Evolutionary conservation across 2,888 invertebrate species (phyloP), one percentile per base, ranked within the genome.

Genomic region (Lepidocyrtinus sp.): DNA sequence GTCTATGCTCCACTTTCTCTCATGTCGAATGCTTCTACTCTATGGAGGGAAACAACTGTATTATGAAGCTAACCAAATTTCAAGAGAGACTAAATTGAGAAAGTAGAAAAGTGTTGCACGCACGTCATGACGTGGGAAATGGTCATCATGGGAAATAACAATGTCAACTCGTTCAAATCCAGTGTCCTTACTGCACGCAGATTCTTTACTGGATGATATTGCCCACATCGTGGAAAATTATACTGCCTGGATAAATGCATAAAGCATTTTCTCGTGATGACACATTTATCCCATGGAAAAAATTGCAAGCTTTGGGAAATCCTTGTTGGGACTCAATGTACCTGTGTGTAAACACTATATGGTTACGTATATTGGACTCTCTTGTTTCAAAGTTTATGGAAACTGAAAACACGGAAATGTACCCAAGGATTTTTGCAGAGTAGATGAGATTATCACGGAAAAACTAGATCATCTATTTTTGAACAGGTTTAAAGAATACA

Each of bases 41-140:
- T n/a, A 2, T 1, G 22, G 22, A 59, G 21, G 15, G 2, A 50
- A 50, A 50, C 17, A 50, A 1, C 21, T n/a, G 21, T 21, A 21
- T 36, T 36, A 12, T 5, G 59, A 21, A n/a, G n/a, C n/a, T n/a
- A n/a, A n/a, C n/a, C n/a, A n/a, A 19, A 59, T 59, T 19, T 59
- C 59, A 36, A 12, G 59, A 55, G 59, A 59, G 59, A 59, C 59
- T 59, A 7, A 36, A 36, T 7, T 5, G 12, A 12, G 36, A 12
- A 36, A 36, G 36, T 7, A 12, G 5, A 55, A 55, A 17, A 55
- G 55, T 21, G 59, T 59, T 2, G 59, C 59, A 59, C 59, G 59
- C 59, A 59, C 59, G 17, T 21, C 63, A 63, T 72, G 63, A 72
- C 61, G 72, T 72, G 72, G 72, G 27, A 72, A 72, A 72, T 72